phyloP scores from a whole-genome alignment of 1,140 invertebrate genomes.

The Thaumatotibia leucotreta region DNA sequence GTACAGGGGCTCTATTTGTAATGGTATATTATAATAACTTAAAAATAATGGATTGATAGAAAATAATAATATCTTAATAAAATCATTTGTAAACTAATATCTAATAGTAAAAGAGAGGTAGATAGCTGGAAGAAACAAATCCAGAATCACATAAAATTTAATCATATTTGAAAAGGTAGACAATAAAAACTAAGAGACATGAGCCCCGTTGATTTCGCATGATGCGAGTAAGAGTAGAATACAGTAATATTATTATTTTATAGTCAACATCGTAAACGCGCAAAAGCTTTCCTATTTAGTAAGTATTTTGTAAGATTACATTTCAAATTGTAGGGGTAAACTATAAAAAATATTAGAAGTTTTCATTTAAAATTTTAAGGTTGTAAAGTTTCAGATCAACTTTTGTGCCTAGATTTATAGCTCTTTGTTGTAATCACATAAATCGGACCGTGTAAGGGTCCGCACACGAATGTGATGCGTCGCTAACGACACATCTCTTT shows the following conservation, averaged over 20 bases:
- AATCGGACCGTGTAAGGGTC: background rate
- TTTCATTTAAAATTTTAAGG: conserved; percentile 34
- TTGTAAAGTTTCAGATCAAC: conserved; percentile 23
- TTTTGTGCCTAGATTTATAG: conserved; percentile 20
- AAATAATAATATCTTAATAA: background rate
- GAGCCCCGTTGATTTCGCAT: conserved; percentile 34
- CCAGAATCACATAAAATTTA: background rate
- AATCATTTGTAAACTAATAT: background rate
- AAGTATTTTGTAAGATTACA: conserved; percentile 33
- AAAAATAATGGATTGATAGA: background rate
- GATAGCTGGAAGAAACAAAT: conserved; percentile 1
- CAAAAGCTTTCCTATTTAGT: conserved; percentile 63
- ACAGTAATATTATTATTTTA: conserved; percentile 60
- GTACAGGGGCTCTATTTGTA: conserved; percentile 50
- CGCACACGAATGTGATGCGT: background rate
- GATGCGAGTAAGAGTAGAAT: conserved; percentile 35
- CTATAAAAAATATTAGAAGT: conserved; percentile 63
- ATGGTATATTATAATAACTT: conserved; percentile 37
- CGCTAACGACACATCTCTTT: background rate
- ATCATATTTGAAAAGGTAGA: background rate
- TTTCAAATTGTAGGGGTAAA: conserved; percentile 54
- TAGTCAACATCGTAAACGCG: conserved; percentile 73
- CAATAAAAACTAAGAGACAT: background rate
- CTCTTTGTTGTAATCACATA: conserved; percentile 25
- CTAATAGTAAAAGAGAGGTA: background rate